Percentiles rank a stretch among this genome's conserved stretches.
Evolutionary conservation across 37 sponge, comb jelly and placozoan species (phyloP).

Genomic region (Aplysina aerophoba): DNA sequence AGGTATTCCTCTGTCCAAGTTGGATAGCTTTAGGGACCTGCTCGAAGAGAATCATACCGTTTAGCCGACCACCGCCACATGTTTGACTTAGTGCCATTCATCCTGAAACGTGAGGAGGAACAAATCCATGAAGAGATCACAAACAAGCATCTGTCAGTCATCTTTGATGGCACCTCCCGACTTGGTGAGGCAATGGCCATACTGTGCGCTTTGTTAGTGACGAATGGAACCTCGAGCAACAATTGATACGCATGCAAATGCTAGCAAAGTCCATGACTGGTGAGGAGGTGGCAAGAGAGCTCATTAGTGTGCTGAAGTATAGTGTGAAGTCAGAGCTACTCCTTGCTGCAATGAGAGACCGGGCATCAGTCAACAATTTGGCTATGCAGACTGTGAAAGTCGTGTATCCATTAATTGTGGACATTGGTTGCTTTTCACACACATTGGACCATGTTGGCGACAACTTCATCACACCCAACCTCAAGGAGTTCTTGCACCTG

Average conservation of each 20-base stretch:
- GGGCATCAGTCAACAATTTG: constrained; percentile 40
- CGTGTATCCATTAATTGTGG: constrained; percentile 24
- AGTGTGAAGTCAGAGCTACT: not conserved
- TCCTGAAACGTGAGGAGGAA: constrained; percentile 33
- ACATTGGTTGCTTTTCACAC: constrained; percentile 60
- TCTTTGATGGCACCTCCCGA: constrained; percentile 50
- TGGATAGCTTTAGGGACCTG: constrained; percentile 38
- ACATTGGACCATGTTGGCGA: constrained; percentile 58
- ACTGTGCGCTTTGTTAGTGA: constrained; percentile 14
- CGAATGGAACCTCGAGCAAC: constrained; percentile 32
- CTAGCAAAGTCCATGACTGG: constrained; percentile 28
- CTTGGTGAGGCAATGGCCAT: constrained; percentile 54
- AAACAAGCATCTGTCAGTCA: constrained; percentile 15
- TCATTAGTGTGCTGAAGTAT: constrained; percentile 23
- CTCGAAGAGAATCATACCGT: constrained; percentile 49
- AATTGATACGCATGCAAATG: constrained; percentile 14
- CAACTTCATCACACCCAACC: constrained; percentile 32
- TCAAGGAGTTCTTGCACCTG: constrained; percentile 13
- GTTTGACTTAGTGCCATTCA: constrained; percentile 48
- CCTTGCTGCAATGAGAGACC: constrained; percentile 39
- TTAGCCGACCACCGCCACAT: constrained; percentile 21
- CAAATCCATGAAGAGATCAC: constrained; percentile 11
- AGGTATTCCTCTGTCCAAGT: constrained; percentile 46
- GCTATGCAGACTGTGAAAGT: constrained; percentile 42
- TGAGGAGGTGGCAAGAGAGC: constrained; percentile 34